A percentile compares a stretch with the other conserved stretches of the same genome.
These are phyloP conservation scores for Leucophenga maculata DNA, from an alignment of 2,888 invertebrate genomes.

Conservation along the genomic window DNA sequence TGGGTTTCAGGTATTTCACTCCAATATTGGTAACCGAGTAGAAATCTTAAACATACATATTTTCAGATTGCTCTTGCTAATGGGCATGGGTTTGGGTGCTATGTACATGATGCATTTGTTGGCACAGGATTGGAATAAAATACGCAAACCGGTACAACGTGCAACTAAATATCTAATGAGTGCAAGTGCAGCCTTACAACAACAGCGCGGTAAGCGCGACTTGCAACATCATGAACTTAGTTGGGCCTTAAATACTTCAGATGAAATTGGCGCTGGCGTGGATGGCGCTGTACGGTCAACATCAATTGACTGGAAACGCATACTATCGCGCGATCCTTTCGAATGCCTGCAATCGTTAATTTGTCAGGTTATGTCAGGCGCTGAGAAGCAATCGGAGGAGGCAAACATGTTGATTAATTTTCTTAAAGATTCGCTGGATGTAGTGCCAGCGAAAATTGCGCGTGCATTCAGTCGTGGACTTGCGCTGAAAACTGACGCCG, in stretches of 20 bases:
- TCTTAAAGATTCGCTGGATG: conserved; percentile 58
- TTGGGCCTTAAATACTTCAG: conserved; percentile 35
- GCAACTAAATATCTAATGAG: conserved; percentile 54
- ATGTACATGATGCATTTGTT: conserved; percentile 73
- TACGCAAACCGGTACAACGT: conserved; percentile 66
- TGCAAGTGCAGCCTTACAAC: conserved; percentile 52
- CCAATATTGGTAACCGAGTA: background rate
- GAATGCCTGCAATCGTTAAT: conserved; percentile 70
- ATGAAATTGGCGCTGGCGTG: background rate
- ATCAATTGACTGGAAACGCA: conserved; percentile 67
- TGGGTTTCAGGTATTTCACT: conserved; percentile 52
- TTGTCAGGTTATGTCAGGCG: conserved; percentile 70
- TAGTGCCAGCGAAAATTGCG: conserved; percentile 66
- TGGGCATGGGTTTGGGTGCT: conserved; percentile 72
- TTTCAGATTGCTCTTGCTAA: conserved; percentile 65
- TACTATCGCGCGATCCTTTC: conserved; percentile 68
- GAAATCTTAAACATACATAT: background rate
- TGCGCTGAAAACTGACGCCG: conserved; percentile 53
- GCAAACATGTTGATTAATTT: conserved; percentile 63
- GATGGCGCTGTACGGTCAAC: conserved; percentile 18
- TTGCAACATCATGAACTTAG: conserved; percentile 32
- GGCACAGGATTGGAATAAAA: conserved; percentile 73
- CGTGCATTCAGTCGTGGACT: conserved; percentile 68
- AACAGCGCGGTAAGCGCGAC: conserved; percentile 60
- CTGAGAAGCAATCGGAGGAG: conserved; percentile 61